A percentile compares a stretch with the other conserved stretches of the same genome.
Evolutionary conservation across 2,797 vertebrate species (phyloP).

Genomic region (Ispidina picta): DNA sequence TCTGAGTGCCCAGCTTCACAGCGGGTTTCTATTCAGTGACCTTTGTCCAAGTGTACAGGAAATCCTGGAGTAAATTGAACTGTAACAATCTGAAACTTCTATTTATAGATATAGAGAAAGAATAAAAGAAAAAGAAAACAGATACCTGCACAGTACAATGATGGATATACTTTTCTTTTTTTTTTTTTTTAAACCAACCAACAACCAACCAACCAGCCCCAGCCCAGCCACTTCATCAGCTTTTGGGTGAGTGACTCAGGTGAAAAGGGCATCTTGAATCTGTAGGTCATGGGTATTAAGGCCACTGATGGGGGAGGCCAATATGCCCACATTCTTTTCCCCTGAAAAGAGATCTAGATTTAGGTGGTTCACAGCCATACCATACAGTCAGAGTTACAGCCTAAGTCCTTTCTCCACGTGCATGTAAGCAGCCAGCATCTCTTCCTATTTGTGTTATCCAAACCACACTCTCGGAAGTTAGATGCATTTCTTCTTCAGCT

Average conservation of each 20-base stretch:
- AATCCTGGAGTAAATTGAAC: background rate
- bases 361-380: background rate
- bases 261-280: background rate
- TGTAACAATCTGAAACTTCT: background rate
- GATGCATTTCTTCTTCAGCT: background rate
- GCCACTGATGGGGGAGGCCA: background rate
- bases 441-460: background rate
- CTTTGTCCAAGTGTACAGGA: background rate
- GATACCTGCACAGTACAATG: background rate
- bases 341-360: background rate
- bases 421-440: background rate
- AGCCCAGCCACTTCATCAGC: accelerated
- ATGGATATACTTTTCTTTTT: background rate
- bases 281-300: background rate
- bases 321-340: background rate
- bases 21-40: background rate
- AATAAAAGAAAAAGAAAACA: background rate
- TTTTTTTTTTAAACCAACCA: too few species aligned
- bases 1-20: background rate
- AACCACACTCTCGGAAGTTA: background rate
- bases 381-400: background rate
- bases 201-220: too few species aligned
- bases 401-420: background rate
- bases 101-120: background rate
- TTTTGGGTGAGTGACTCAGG: background rate